These are phyloP conservation scores for Dissostichus mawsoni DNA, from an alignment of 2,113 vertebrate species.

Conservation along the genomic window DNA sequence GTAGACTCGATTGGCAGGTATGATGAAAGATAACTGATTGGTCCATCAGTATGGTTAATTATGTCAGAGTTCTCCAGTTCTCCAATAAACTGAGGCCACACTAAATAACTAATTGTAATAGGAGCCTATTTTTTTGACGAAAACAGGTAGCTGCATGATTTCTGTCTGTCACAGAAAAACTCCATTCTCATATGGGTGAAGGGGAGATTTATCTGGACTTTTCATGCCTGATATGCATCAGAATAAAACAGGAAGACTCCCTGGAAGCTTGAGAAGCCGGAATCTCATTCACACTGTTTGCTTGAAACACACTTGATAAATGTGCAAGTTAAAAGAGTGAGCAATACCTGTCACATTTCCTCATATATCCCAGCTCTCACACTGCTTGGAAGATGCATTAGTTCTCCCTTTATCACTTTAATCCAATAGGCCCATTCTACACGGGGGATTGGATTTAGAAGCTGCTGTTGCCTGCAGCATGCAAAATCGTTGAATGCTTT, in stretches of 20 bases:
- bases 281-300: constrained; percentile 59
- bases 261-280: constrained; percentile 27
- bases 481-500: constrained; percentile 59
- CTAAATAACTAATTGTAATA: constrained; percentile 52
- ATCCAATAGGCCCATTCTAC: constrained; percentile 72
- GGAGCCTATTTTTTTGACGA: constrained; percentile 57
- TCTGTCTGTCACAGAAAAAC: constrained; percentile 50
- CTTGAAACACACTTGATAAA: constrained; percentile 63
- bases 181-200: constrained; percentile 29
- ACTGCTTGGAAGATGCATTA: constrained; percentile 61
- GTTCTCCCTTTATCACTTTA: constrained; percentile 71
- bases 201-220: constrained; percentile 43
- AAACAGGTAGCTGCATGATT: constrained; percentile 45
- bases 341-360: constrained; percentile 71
- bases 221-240: constrained; percentile 42
- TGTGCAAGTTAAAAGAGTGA: constrained; percentile 66
- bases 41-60: constrained; percentile 41
- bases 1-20: constrained; percentile 53
- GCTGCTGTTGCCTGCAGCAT: constrained; percentile 69
- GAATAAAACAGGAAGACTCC: constrained; percentile 34
- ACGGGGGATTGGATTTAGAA: constrained; percentile 66
- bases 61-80: constrained; percentile 28
- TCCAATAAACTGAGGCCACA: constrained; percentile 23
- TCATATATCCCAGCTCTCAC: constrained; percentile 52
- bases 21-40: constrained; percentile 62